Evolutionary conservation across 2,888 invertebrate genomes (phyloP), one percentile per base, ranked within the genome.

Genomic region (Aspidapion aeneum): DNA sequence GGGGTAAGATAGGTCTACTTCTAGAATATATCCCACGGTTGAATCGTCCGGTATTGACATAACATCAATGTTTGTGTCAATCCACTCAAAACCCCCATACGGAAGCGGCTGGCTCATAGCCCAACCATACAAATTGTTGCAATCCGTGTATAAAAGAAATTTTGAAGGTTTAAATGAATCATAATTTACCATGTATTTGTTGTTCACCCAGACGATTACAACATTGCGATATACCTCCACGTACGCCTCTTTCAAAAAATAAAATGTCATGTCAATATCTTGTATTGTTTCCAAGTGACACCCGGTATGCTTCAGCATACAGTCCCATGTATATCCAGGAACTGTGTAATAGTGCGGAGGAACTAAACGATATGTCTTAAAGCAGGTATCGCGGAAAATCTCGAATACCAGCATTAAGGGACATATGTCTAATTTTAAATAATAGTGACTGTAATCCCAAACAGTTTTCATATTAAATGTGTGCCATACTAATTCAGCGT

Each of bases 1-100:
- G 2, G 79, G 78, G 69, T 82, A 81, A 22, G 75, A 71, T 21
- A 82, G 62, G 64, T 82, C 80, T 2, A 81, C 79, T 66, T 81
- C 78, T 1, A 81, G 67, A 21, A 80, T 74, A 51, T 71, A 69
- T 51, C 67, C 64, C 18, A 20, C 57, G 51, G 58, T 48, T 55
- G 67, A 49, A 61, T 68, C 66, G 60, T 67, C 62, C 21, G 63
- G 17, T n/a, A 68, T 57, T 17, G 50, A 17, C n/a, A 21, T 49
- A n/a, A 66, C 57, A 21, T 66, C 62, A 21, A 67, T 55, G 50
- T 57, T 64, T 35, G 35, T 35, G 18, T 63, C 52, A 51, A 63
- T 55, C 52, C 66, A 55, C 21, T 60, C 55, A 49, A 66, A 64
- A 12, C 65, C 61, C 2, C 65, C 63, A 18, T 64, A 63, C 5